Base-by-base conservation (phyloP, 2,113 vertebrate genomes). In the Hucho hucho region DNA sequence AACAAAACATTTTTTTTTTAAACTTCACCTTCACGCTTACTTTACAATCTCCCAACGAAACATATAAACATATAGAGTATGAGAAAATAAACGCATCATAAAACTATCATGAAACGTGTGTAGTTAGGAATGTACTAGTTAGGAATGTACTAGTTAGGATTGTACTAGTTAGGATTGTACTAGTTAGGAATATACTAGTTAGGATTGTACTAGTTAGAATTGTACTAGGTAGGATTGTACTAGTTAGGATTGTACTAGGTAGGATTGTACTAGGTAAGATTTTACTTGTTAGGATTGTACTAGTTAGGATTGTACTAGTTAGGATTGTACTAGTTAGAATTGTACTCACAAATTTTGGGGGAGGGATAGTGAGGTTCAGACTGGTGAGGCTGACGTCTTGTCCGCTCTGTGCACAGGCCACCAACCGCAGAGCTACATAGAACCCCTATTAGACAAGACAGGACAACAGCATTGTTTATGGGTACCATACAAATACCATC, bases 341-440 rank as follows among this genome's bases (percentile, higher is more conserved):
- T n/a, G 69, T 46, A 96, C 98, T 98, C 90, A 99, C 98, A 84
- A 99, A 99, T 82, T 98, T 98, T 1, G 98, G 97, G 3, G 95
- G 95, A 1, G 98, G 96, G 75, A 96, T 82, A 9, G 90, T 93
- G 81, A 98, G 81, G 79, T 76, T 94, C 78, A 98, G 91, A 73
- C 91, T 96, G 90, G 93, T 92, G 75, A 97, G 79, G 79, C 87
- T 93, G 18, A 99, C 95, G 4, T 99, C 97, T 0, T 97, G 96
- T 46, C 97, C 95, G 0, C 93, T 97, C 93, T 99, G 98, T 0
- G 97, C 97, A 43, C 96, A 97, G 0, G 97, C 96, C 24, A 99
- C 96, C 0, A 99, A 92, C 53, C 96, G 93, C 78, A 99, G 87
- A 0, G 97, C 97, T 0, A 98, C 89, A 0, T 94, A 98, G 84